A percentile compares a stretch with the other conserved stretches of the same genome.
Conservation (phyloP, 2,113 vertebrate species). For the Gopherus evgoodei region DNA sequence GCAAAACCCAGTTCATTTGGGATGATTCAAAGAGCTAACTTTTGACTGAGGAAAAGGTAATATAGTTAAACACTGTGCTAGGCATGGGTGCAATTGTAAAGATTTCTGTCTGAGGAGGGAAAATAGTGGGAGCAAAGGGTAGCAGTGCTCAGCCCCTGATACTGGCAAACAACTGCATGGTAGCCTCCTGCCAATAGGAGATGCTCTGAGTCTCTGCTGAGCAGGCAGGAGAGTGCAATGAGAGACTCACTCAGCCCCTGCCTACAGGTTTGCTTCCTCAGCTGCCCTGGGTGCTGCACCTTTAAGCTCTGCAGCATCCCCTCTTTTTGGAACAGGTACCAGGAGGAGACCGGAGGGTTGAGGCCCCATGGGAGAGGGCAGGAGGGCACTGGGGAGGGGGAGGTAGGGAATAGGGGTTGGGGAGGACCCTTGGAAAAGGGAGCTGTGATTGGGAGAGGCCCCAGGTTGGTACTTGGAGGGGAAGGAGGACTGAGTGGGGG, state of each 20-base stretch:
- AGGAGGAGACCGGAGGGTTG: rapidly evolving
- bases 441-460: neutral
- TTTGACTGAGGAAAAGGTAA: neutral
- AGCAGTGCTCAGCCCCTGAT: neutral
- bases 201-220: rapidly evolving
- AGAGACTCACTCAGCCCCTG: neutral
- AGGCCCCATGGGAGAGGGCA: neutral
- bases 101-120: neutral
- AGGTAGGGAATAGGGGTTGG: neutral
- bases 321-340: neutral
- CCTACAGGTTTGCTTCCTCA: neutral
- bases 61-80: neutral
- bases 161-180: neutral
- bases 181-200: neutral
- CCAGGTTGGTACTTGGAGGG: neutral
- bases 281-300: neutral
- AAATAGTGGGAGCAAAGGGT: neutral
- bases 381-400: neutral
- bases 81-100: neutral
- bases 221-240: neutral
- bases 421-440: neutral
- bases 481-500: neutral
- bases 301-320: neutral
- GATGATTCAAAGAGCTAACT: neutral
- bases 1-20: neutral